phyloP scores from a whole-genome alignment of 2,797 vertebrate genomes.

The Fratercula arctica region DNA sequence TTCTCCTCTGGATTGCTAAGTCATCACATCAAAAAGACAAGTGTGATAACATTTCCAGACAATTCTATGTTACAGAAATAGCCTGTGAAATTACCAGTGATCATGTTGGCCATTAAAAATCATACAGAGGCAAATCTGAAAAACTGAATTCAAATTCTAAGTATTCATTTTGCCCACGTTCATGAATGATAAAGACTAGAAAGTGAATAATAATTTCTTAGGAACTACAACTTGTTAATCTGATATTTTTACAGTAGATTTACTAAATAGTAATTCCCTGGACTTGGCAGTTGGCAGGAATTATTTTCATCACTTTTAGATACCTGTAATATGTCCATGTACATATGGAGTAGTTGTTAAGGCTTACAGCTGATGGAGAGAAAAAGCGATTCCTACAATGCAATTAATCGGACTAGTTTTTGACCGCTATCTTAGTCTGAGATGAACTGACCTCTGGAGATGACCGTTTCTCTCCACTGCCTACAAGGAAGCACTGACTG shows the following conservation, averaged over 20 bases:
- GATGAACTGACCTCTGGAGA: not conserved
- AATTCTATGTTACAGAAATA: not conserved
- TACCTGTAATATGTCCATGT: not conserved
- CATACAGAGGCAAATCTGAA: not conserved
- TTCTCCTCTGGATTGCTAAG: slow-evolving; percentile 5
- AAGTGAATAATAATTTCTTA: not conserved
- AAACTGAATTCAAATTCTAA: not conserved
- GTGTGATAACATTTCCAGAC: not conserved
- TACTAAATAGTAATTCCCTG: not conserved
- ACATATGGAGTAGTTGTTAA: not conserved
- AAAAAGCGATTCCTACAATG: not conserved
- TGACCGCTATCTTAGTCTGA: not conserved
- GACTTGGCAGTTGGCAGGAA: not conserved
- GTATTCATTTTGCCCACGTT: not conserved
- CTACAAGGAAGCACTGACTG: not conserved
- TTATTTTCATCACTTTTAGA: not conserved
- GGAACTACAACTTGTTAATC: not conserved
- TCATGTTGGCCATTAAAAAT: not conserved
- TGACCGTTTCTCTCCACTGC: not conserved
- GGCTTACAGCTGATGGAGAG: not conserved
- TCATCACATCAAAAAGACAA: slow-evolving; percentile 7
- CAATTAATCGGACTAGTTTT: not conserved
- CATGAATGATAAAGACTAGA: not conserved
- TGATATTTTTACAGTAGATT: not conserved
- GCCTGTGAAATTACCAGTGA: not conserved